Conservation (phyloP, 2,113 vertebrate genomes). For the Thomomys bottae region DNA sequence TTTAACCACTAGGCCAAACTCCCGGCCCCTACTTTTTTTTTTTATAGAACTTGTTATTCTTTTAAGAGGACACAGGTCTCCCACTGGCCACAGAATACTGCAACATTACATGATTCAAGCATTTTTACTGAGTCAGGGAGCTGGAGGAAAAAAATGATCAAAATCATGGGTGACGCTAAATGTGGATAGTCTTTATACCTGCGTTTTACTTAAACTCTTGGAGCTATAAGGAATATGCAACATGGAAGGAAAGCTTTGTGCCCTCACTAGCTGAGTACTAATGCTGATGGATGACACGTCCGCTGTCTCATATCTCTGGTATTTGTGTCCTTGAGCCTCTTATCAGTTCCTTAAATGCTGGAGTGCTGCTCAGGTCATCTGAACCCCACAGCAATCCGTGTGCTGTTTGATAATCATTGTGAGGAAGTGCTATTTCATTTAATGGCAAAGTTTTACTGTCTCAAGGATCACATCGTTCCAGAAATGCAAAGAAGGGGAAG, state of each 20-base stretch:
- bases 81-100: not conserved
- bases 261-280: not conserved
- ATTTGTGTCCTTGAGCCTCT: not conserved
- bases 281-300: not conserved
- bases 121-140: not conserved
- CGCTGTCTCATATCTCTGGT: not conserved
- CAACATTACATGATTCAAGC: not conserved
- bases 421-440: not conserved
- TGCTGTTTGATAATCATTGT: not conserved
- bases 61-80: not conserved
- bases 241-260: not conserved
- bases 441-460: slow-evolving; percentile 10
- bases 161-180: not conserved
- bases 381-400: not conserved
- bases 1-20: no score
- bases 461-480: slow-evolving; percentile 23
- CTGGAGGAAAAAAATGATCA: not conserved
- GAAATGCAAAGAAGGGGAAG: not conserved
- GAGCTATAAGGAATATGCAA: not conserved
- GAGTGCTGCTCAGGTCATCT: not conserved
- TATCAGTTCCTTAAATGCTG: not conserved
- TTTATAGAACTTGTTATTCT: slow-evolving; percentile 5
- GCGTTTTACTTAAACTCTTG: slow-evolving; percentile 46
- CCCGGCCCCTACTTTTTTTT: no score
- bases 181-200: slow-evolving; percentile 26